Evolutionary conservation across 2,888 invertebrate species (phyloP).

Genomic region (Ferrisia virgata): DNA sequence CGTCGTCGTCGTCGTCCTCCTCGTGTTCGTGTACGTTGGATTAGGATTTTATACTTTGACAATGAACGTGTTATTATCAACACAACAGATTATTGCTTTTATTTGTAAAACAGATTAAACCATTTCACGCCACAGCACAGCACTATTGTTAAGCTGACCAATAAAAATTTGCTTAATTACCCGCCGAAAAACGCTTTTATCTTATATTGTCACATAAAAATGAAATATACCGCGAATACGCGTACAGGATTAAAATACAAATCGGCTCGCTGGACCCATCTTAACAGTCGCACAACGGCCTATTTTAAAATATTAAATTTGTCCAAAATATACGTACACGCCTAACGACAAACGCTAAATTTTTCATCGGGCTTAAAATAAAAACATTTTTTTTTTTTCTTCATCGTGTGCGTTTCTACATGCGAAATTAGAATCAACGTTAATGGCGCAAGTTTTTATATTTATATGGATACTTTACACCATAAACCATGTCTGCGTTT

Average conservation of each 20-base stretch:
- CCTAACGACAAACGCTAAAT: neutral
- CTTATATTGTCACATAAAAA: constrained; percentile 7
- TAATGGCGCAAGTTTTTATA: constrained; percentile 1
- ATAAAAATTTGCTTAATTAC: constrained; percentile 16
- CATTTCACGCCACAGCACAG: neutral
- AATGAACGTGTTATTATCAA: neutral
- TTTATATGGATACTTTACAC: constrained; percentile 1
- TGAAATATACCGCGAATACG: neutral
- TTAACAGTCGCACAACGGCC: neutral
- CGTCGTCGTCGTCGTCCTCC: neutral
- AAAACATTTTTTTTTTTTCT: constrained; percentile 17
- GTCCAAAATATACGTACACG: neutral
- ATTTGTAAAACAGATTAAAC: neutral
- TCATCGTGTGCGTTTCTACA: neutral
- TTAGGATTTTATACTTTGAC: neutral
- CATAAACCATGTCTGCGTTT: neutral
- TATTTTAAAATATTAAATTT: constrained; percentile 2
- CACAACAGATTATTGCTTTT: neutral
- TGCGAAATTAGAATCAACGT: neutral
- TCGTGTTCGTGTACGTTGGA: neutral
- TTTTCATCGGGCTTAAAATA: neutral
- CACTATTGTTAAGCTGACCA: neutral
- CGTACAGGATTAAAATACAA: neutral
- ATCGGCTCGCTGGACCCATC: neutral
- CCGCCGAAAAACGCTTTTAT: neutral